phyloP scores from a whole-genome alignment of 2,797 vertebrate species.

The Alauda arvensis region DNA sequence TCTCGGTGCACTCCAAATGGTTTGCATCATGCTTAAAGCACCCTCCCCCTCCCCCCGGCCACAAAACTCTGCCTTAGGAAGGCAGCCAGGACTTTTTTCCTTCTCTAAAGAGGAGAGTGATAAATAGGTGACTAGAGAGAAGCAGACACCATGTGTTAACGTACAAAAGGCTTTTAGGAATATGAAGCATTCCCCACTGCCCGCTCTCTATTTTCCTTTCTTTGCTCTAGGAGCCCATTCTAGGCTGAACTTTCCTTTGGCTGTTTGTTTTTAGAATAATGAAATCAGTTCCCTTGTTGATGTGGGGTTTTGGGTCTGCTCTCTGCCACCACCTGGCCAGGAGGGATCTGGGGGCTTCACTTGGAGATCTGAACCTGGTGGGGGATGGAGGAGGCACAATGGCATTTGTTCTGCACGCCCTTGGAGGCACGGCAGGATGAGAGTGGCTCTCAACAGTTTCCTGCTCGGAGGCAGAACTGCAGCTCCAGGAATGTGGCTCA shows the following conservation, averaged over 20 bases:
- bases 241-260: slow-evolving; percentile 69
- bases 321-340: slow-evolving; percentile 61
- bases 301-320: slow-evolving; percentile 58
- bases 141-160: slow-evolving; percentile 80
- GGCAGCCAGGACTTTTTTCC: slow-evolving; percentile 75
- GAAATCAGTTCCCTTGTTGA: slow-evolving; percentile 69
- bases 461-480: slow-evolving; percentile 9
- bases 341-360: slow-evolving; percentile 35
- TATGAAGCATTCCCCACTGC: slow-evolving; percentile 76
- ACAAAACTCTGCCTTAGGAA: slow-evolving; percentile 79
- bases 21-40: slow-evolving; percentile 98
- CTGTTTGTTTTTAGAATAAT: slow-evolving; percentile 75
- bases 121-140: slow-evolving; percentile 83
- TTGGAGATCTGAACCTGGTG: slow-evolving; percentile 12
- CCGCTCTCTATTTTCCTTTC: slow-evolving; percentile 74
- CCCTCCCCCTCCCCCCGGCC: slow-evolving; percentile 79
- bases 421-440: slow-evolving; percentile 38
- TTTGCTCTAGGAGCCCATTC: slow-evolving; percentile 68
- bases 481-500: background rate
- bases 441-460: slow-evolving; percentile 51
- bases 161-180: slow-evolving; percentile 75
- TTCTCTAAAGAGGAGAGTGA: slow-evolving; percentile 78
- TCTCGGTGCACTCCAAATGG: slow-evolving; percentile 94
- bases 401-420: slow-evolving; percentile 43
- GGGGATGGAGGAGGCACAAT: slow-evolving; percentile 33